Evolutionary conservation across 2,113 vertebrate species (phyloP), one percentile per base, ranked within the genome.

Genomic region (Mormyrus iriodes): DNA sequence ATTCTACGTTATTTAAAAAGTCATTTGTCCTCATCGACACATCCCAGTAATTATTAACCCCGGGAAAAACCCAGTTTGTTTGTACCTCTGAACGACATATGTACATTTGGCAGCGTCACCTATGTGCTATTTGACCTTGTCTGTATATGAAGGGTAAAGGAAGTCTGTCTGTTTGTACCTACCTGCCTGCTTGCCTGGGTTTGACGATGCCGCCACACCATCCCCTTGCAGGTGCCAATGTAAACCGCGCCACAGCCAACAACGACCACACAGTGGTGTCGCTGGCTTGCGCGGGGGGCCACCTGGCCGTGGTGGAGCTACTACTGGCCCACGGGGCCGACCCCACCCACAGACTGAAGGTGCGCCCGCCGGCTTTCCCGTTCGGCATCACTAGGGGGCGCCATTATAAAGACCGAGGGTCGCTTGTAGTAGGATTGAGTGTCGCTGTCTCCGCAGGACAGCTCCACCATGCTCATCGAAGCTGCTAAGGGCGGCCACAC

Each of bases 251-350:
- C 89, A 99, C 98, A 91, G 97, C 98, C 91, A 99, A 99, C 93
- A 99, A 99, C 89, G 98, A 99, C 94, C 98, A 99, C 95, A 99
- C 98, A n/a, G 98, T 99, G 90, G 97, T 99, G 92, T 99, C 98
- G 0, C 94, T 99, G 94, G 98, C 98, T 53, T 99, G 98, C 92
- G 98, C 98, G 1, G 98, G 98, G 89, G 98, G 98, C 65, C 98
- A 99, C 94, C 94, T 99, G 92, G 97, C 98, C 48, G 98, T 99
- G 52, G 98, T 99, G 92, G 98, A 99, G 94, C 95, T 99, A 90
- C 96, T 99, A 35, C 95, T 99, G 95, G 98, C 98, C 82, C 98
- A 99, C 21, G 98, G 98, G 85, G 98, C 98, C 9, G 98, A 99
- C 93, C 98, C 98, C 73, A 99, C 98, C 89, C 98, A 99, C 94